phyloP scores from a whole-genome alignment of 2,113 vertebrate genomes.

The Neodon shergylaensis region DNA sequence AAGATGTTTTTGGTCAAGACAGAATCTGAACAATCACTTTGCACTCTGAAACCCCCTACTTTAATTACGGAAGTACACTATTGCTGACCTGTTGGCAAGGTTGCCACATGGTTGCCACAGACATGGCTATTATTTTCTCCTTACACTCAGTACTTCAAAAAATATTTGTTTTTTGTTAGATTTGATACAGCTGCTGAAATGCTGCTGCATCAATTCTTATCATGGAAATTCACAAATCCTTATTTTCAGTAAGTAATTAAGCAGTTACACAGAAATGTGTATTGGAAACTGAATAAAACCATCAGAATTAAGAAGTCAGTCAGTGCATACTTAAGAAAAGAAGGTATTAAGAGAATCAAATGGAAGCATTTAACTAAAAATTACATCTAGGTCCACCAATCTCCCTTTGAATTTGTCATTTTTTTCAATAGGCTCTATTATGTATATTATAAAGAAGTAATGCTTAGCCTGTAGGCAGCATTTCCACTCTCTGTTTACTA shows the following conservation, averaged over 20 bases:
- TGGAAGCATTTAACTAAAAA: slow-evolving; percentile 13
- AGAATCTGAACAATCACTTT: slow-evolving; percentile 40
- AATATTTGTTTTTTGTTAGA: slow-evolving; percentile 64
- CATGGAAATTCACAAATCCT: slow-evolving; percentile 62
- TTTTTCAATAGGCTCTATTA: not conserved
- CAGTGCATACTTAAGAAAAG: slow-evolving; percentile 18
- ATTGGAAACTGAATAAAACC: slow-evolving; percentile 31
- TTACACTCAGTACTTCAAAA: slow-evolving; percentile 52
- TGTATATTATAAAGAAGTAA: not conserved
- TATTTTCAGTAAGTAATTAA: slow-evolving; percentile 44
- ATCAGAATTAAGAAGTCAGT: slow-evolving; percentile 41
- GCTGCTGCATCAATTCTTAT: slow-evolving; percentile 62
- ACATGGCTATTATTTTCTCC: slow-evolving; percentile 57
- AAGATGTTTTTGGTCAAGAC: not conserved
- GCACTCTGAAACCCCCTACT: not conserved
- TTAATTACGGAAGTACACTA: slow-evolving; percentile 48
- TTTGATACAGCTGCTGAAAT: slow-evolving; percentile 66
- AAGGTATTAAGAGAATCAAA: not conserved
- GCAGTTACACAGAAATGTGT: slow-evolving; percentile 41
- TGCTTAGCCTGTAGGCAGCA: not conserved
- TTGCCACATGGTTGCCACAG: slow-evolving; percentile 52
- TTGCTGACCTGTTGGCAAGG: slow-evolving; percentile 54
- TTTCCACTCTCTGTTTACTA: not conserved
- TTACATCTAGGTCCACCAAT: not conserved
- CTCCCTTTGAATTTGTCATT: slow-evolving; percentile 12